Conservation (phyloP, 2,888 invertebrate species). For the Digitonthophagus gazella region DNA sequence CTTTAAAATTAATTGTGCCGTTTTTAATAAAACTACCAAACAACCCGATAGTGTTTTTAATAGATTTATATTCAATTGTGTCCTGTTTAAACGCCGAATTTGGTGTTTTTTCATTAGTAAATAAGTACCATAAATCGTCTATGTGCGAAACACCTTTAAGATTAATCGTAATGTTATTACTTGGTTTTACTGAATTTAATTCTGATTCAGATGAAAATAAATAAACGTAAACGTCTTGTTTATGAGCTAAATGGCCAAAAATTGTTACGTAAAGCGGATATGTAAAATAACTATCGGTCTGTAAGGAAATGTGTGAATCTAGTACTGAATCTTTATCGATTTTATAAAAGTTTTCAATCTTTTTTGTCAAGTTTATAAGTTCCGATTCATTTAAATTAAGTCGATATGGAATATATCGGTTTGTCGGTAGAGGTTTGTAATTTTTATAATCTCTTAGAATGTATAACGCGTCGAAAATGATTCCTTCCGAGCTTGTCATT, state of each 20-base stretch:
- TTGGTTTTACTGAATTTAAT: constrained; percentile 19
- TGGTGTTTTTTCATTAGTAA: constrained; percentile 16
- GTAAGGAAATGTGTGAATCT: neutral
- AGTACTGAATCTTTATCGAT: neutral
- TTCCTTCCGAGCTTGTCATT: constrained; percentile 18
- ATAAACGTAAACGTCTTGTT: constrained; percentile 20
- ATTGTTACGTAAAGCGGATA: constrained; percentile 14
- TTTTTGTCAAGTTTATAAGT: neutral
- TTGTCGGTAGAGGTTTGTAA: neutral
- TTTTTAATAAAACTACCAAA: constrained; percentile 22
- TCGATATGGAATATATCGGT: neutral
- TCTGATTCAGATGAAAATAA: constrained; percentile 21
- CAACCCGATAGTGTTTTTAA: constrained; percentile 17
- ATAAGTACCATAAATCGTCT: constrained; percentile 24
- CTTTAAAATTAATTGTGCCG: too few species aligned
- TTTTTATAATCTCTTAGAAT: neutral
- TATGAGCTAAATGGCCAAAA: constrained; percentile 7
- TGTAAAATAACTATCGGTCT: constrained; percentile 17
- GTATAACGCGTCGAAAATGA: constrained; percentile 9
- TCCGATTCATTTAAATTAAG: constrained; percentile 16
- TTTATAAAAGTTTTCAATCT: constrained; percentile 18
- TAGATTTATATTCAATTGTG: constrained; percentile 16
- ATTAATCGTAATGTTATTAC: constrained; percentile 16
- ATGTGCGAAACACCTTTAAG: constrained; percentile 19
- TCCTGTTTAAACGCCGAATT: constrained; percentile 1